These are phyloP conservation scores for Metopolophium dirhodum DNA, from an alignment of 1,140 invertebrate genomes.

Conservation along the genomic window DNA sequence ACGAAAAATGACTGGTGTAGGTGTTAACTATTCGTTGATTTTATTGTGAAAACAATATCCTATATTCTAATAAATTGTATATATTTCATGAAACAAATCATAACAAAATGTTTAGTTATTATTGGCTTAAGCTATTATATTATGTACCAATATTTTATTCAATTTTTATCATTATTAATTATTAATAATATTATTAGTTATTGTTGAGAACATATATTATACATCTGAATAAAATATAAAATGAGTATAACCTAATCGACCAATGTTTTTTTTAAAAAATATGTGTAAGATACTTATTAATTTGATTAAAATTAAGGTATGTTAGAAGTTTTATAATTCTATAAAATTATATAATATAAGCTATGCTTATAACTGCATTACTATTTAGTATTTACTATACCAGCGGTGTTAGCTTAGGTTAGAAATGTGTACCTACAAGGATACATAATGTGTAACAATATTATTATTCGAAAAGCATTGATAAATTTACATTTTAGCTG, in stretches of 20 bases:
- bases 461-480: no score
- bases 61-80: constrained; percentile 27
- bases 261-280: not conserved
- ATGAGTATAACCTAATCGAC: not conserved
- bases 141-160: not conserved
- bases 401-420: not conserved
- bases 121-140: not conserved
- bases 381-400: not conserved
- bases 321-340: not conserved
- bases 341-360: not conserved
- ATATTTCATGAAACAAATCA: constrained; percentile 5
- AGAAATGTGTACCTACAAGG: not conserved
- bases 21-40: not conserved
- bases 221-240: not conserved
- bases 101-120: not conserved
- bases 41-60: constrained; percentile 10
- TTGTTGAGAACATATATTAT: not conserved
- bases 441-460: not conserved
- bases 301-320: not conserved
- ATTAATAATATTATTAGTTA: not conserved
- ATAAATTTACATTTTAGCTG: not conserved
- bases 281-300: not conserved
- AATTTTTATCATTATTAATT: constrained; percentile 10
- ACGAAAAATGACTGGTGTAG: not conserved
- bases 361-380: not conserved